A percentile compares a stretch with the other conserved stretches of the same genome.
These are phyloP conservation scores for Heteromormyrus szaboi DNA, from an alignment of 2,797 vertebrate species.

Conservation along the genomic window DNA sequence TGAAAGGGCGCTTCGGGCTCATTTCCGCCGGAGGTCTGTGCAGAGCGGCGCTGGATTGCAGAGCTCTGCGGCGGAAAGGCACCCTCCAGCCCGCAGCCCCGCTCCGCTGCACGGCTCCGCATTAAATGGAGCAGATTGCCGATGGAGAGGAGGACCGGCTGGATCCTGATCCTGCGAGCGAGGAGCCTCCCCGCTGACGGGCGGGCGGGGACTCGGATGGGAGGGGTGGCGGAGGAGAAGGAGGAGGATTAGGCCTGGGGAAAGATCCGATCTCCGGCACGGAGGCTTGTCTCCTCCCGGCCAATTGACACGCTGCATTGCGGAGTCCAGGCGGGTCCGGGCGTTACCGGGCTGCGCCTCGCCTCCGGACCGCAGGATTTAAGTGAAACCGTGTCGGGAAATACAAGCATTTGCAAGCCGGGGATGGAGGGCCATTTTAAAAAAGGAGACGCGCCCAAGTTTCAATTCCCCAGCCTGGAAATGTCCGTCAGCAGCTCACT, in stretches of 20 bases:
- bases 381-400: background rate
- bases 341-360: background rate
- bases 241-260: background rate
- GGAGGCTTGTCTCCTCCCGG: background rate
- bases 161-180: background rate
- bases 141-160: slow-evolving; percentile 3
- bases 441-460: background rate
- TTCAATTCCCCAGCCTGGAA: background rate
- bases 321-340: background rate
- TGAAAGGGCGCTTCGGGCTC: background rate
- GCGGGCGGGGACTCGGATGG: background rate
- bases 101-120: background rate
- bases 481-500: background rate
- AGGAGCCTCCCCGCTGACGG: background rate
- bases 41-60: background rate
- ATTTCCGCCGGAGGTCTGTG: background rate
- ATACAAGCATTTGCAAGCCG: background rate
- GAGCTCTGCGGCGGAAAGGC: background rate
- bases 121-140: slow-evolving; percentile 6
- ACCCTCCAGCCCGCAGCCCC: background rate
- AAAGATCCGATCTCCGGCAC: slow-evolving; percentile 2
- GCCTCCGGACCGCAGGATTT: background rate
- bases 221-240: background rate
- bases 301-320: background rate
- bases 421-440: background rate